Percentiles rank a stretch among this genome's conserved stretches.
These are phyloP conservation scores for Rhipidura dahli DNA, from an alignment of 2,113 vertebrate genomes.

Conservation along the genomic window DNA sequence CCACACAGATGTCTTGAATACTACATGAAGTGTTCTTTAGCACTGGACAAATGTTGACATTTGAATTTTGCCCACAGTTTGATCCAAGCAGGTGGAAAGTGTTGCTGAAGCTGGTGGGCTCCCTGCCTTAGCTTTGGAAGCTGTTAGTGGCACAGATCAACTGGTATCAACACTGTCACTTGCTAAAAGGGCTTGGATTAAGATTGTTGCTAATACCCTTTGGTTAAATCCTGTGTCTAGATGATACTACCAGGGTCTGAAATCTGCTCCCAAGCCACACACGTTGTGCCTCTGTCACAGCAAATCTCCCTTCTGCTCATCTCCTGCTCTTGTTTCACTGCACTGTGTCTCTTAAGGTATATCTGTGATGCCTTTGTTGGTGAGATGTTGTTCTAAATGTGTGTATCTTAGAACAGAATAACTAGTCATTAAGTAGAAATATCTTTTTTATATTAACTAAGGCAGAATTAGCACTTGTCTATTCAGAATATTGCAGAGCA, in stretches of 20 bases:
- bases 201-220: not conserved
- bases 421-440: not conserved
- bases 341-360: not conserved
- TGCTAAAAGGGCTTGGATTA: not conserved
- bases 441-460: not conserved
- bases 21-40: not conserved
- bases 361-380: not conserved
- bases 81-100: not conserved
- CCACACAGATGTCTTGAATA: not conserved
- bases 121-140: not conserved
- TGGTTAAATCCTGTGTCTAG: not conserved
- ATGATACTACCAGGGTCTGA: not conserved
- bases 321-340: not conserved
- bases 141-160: not conserved
- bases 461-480: not conserved
- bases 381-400: not conserved
- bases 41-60: not conserved
- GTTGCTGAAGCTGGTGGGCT: not conserved
- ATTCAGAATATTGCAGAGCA: not conserved
- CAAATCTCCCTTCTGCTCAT: not conserved
- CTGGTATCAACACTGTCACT: not conserved
- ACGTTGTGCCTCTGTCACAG: not conserved
- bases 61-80: not conserved
- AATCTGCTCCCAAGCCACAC: not conserved
- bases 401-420: not conserved